Evolutionary conservation across 37 sponge, comb jelly and placozoan genomes (phyloP).

Genomic region (Spongia lamella): DNA sequence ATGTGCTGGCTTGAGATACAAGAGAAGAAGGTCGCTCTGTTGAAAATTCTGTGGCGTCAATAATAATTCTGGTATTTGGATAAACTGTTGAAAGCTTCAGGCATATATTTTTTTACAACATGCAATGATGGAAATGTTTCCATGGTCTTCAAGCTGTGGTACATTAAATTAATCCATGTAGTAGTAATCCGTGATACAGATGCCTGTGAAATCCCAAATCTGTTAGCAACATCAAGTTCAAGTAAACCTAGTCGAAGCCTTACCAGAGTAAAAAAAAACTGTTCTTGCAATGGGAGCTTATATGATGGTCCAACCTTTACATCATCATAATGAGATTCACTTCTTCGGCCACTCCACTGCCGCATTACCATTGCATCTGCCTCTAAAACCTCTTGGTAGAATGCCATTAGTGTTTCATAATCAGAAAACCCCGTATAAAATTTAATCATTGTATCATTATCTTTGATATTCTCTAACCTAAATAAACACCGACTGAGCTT

Average conservation of each 20-base stretch:
- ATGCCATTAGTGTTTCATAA: too few species aligned
- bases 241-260: constrained; percentile 1
- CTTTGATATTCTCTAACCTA: too few species aligned
- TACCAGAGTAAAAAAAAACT: not conserved
- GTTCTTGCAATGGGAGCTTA: too few species aligned
- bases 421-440: too few species aligned
- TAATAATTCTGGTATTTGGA: constrained; percentile 9
- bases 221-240: not conserved
- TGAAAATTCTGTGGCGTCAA: constrained; percentile 47
- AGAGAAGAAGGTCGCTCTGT: constrained; percentile 33
- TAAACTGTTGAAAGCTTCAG: constrained; percentile 3
- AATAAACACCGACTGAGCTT: too few species aligned
- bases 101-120: not conserved
- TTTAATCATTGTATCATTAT: too few species aligned
- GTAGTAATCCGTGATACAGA: not conserved
- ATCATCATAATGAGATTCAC: too few species aligned
- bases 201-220: constrained; percentile 5
- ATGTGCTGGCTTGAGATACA: constrained; percentile 38
- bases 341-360: too few species aligned
- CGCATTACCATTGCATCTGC: too few species aligned
- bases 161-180: constrained; percentile 1
- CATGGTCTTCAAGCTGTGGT: not conserved
- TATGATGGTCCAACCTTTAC: too few species aligned
- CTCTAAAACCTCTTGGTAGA: too few species aligned
- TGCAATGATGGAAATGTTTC: not conserved